phyloP scores from a whole-genome alignment of 2,888 invertebrate genomes.

The Acrocyrtus sp. region DNA sequence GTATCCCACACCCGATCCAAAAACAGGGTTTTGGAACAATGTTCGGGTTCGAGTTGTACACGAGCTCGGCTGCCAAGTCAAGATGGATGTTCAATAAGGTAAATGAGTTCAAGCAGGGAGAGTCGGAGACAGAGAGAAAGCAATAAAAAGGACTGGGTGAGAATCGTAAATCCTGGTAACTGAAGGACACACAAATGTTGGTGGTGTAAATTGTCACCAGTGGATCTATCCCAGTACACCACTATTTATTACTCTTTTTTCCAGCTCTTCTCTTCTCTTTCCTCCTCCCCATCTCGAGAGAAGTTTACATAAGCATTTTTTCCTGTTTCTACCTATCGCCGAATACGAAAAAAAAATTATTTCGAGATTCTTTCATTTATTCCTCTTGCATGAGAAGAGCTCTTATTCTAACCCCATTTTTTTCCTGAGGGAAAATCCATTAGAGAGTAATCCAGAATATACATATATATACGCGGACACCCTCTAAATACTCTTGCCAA shows the following conservation, averaged over 20 bases:
- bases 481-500: slow-evolving; percentile 28
- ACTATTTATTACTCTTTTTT: background rate
- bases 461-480: slow-evolving; percentile 25
- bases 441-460: slow-evolving; percentile 61
- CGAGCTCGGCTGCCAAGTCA: slow-evolving; percentile 39
- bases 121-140: slow-evolving; percentile 25
- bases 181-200: slow-evolving; percentile 28
- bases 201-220: slow-evolving; percentile 40
- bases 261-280: no score
- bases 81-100: slow-evolving; percentile 49
- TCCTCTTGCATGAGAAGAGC: slow-evolving; percentile 13
- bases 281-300: background rate
- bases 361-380: background rate
- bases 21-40: no score
- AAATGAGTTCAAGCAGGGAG: slow-evolving; percentile 36
- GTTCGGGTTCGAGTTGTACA: no score
- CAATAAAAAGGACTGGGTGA: slow-evolving; percentile 36
- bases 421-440: slow-evolving; percentile 55
- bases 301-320: background rate
- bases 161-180: slow-evolving; percentile 36
- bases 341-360: background rate
- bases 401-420: slow-evolving; percentile 25
- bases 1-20: slow-evolving; percentile 24
- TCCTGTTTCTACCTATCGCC: background rate
- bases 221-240: slow-evolving; percentile 3